These are phyloP conservation scores for Scaeva pyrastri DNA, from an alignment of 2,888 invertebrate species.

Conservation along the genomic window DNA sequence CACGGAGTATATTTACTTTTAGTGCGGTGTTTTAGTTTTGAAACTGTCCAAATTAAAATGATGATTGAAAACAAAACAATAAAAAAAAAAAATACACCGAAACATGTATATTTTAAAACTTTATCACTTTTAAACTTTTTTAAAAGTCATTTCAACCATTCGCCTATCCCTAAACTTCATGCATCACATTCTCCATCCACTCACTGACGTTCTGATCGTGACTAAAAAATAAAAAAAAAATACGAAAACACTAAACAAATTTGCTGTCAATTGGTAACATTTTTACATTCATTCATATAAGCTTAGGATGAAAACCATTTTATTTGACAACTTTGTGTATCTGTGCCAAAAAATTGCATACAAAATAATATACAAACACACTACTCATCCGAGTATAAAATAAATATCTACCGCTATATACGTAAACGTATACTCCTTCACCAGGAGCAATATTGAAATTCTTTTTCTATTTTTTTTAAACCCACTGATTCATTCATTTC, in stretches of 20 bases:
- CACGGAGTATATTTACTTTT: background rate
- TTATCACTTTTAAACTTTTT: constrained; percentile 43
- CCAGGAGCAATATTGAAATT: constrained; percentile 72
- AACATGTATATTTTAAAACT: constrained; percentile 22
- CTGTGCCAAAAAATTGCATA: constrained; percentile 63
- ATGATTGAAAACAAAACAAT: constrained; percentile 9
- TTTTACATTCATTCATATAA: constrained; percentile 61
- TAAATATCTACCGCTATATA: constrained; percentile 63
- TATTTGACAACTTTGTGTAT: constrained; percentile 77
- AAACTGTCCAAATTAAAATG: background rate
- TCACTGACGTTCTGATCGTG: background rate
- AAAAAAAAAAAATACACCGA: constrained; percentile 3
- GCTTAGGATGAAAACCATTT: constrained; percentile 75
- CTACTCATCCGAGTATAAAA: constrained; percentile 67
- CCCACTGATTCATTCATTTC: constrained; percentile 69
- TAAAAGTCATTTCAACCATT: constrained; percentile 1
- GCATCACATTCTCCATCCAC: background rate
- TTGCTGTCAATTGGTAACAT: constrained; percentile 67
- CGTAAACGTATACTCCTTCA: too few species aligned
- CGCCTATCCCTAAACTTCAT: background rate
- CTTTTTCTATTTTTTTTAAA: constrained; percentile 6
- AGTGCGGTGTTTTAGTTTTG: background rate
- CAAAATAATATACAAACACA: constrained; percentile 50
- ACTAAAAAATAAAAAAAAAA: too few species aligned
- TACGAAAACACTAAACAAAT: constrained; percentile 52